Evolutionary conservation across 37 sponge, comb jelly and placozoan species (phyloP).

Genomic region (Hexactinellida sp.): DNA sequence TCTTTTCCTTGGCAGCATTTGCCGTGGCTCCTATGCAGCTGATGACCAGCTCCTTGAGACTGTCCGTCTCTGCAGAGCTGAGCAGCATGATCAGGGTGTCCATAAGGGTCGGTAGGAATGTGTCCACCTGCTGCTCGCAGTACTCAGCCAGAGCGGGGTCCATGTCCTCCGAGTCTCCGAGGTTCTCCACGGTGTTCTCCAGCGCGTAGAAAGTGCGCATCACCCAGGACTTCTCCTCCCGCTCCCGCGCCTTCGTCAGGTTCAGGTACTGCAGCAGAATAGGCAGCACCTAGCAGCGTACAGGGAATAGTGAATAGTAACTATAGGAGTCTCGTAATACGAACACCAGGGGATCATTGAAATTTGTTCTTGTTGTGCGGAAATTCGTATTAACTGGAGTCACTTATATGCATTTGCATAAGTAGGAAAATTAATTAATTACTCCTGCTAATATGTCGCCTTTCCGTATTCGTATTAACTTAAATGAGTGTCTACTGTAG

Average conservation of each 20-base stretch:
- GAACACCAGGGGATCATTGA: no score
- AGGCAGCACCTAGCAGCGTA: constrained; percentile 43
- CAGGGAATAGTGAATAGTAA: no score
- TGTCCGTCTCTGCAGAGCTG: constrained; percentile 10
- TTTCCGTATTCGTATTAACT: no score
- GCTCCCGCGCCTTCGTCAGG: not conserved
- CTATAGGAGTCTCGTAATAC: no score
- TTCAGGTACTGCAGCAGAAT: constrained; percentile 52
- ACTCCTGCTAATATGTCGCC: no score
- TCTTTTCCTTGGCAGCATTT: constrained; percentile 50
- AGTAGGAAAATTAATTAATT: no score
- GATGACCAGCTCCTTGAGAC: constrained; percentile 54
- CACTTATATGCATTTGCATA: no score
- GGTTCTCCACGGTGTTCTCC: constrained; percentile 78
- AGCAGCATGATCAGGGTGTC: not conserved
- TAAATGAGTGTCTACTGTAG: no score
- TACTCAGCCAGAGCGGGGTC: not conserved
- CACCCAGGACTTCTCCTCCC: constrained; percentile 27
- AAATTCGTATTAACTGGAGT: no score
- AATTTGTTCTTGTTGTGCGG: no score
- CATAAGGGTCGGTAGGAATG: not conserved
- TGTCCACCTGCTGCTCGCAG: constrained; percentile 10
- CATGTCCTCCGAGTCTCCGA: constrained; percentile 35
- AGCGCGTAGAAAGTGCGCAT: constrained; percentile 86
- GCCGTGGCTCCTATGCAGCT: constrained; percentile 87